A percentile compares a stretch with the other conserved stretches of the same genome.
Evolutionary conservation across 1,140 invertebrate genomes (phyloP).

Genomic region (Conus betulinus): DNA sequence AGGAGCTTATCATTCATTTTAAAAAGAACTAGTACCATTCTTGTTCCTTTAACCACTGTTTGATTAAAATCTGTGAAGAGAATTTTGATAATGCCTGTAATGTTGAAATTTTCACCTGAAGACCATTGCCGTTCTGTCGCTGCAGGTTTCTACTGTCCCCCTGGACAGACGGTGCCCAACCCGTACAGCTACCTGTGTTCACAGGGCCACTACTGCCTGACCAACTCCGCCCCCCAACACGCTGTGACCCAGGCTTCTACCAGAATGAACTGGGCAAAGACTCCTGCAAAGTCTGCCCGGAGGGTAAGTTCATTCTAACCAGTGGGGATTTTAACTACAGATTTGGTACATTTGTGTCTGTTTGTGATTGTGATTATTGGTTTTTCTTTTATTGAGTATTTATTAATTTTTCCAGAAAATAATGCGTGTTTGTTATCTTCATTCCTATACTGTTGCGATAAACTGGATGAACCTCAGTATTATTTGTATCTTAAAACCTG

Average conservation of each 20-base stretch:
- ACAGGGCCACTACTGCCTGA: constrained; percentile 64
- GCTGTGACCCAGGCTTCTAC: constrained; percentile 64
- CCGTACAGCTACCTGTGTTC: constrained; percentile 68
- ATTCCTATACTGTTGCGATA: too few relatives aligned
- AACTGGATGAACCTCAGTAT: too few relatives aligned
- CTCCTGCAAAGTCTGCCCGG: constrained; percentile 63
- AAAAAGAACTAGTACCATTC: too few relatives aligned
- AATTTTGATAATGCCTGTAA: neutral
- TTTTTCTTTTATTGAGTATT: too few relatives aligned
- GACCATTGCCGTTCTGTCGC: neutral
- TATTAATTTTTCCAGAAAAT: too few relatives aligned
- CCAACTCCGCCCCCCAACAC: constrained; percentile 48
- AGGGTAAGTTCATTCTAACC: constrained; percentile 48
- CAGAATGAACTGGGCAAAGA: constrained; percentile 64
- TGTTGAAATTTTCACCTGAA: constrained; percentile 13
- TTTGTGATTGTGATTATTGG: too few relatives aligned
- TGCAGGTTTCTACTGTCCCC: constrained; percentile 71
- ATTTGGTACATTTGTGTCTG: too few relatives aligned
- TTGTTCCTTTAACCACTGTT: neutral
- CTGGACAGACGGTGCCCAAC: constrained; percentile 67
- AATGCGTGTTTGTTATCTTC: too few relatives aligned
- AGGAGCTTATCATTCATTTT: too few relatives aligned
- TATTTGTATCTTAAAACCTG: too few relatives aligned
- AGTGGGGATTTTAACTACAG: too few relatives aligned
- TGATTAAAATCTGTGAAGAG: neutral